Base-by-base conservation (phyloP, 1,140 invertebrate genomes). In the Drosophila hydei region DNA sequence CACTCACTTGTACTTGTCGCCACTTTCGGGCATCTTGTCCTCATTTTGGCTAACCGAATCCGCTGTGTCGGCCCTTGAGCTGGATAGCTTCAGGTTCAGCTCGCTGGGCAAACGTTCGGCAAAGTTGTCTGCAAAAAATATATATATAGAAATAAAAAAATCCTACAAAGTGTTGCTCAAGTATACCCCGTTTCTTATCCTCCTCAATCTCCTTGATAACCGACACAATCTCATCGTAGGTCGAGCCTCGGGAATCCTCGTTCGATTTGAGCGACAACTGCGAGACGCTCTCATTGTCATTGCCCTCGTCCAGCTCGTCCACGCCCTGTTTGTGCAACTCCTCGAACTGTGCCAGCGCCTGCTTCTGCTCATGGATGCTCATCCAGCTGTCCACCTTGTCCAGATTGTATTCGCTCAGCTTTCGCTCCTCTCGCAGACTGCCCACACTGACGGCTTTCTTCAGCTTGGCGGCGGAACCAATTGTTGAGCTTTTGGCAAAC, bases 321-420 rank as follows among this genome's bases (percentile, higher is more conserved):
- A 77, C 11, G 3, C 64, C 69, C 55, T 75, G 72, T 27, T 90
- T 91, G 19, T 77, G 77, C 45, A 90, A 55, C 16, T 77, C 50
- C 0, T 77, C 72, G 5, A 75, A 76, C n/a, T 89, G 73, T 0
- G 56, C 56, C 21, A 69, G 51, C n/a, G 52, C 84, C 70, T 77
- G 64, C 61, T 90, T 90, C 25, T 78, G 81, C 30, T 89, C 77
- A 58, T 90, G 84, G 55, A 81, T 87, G 21, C 77, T 85, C 91
- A 92, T 92, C 91, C 91, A 92, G 40, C 85, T 91, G 50, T 91
- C 91, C 23, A 92, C 89, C 65, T 91, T 91, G 47, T 92, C 91
- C 14, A 92, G 48, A 75, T 92, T 90, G 47, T 91, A 92, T 54
- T 91, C 90, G n/a, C 78, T 79, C 2, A 91, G 55, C 43, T 87